Base-by-base conservation (phyloP, 2,888 invertebrate genomes). In the Heliconius sara region DNA sequence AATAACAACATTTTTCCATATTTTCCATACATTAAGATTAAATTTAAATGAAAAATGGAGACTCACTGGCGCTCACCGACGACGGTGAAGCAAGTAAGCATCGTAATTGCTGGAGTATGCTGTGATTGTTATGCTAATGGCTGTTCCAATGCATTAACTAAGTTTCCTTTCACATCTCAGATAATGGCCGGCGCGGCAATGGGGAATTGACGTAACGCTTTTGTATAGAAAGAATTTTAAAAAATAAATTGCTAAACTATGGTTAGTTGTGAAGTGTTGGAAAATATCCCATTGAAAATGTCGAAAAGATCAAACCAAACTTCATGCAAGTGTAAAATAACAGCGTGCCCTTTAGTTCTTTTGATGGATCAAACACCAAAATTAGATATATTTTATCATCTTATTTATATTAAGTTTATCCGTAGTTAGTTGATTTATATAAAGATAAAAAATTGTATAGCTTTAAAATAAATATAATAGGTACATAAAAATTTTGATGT, bases 81-180 rank as follows among this genome's bases (percentile, higher is more conserved):
- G 60, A 72, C 73, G 67, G 76, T 76, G 73, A 77, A 73, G 76
- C 70, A 74, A 80, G 76, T 73, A 70, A 80, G 72, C 78, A 57
- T 57, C 63, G 72, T 79, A 79, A 79, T 77, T 79, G 79, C 71
- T 77, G 47, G 79, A 77, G 77, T 79, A 71, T 70, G 79, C 43
- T 71, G 79, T 72, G 75, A 81, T 81, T 81, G 77, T 81, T 77
- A 81, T 81, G 81, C 79, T 81, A 81, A 81, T 81, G 77, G 66
- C 75, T 72, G 71, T 79, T 81, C 72, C 47, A 77, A 70, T 77
- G 77, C 70, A 77, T 80, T 79, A 74, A 78, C 67, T 76, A 73
- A 80, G 77, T 82, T 81, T 78, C 80, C 80, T 82, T 83, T 81
- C 81, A 82, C 80, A 78, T 75, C 79, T 74, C 77, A 74, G 80